Evolutionary conservation across 1,140 invertebrate species (phyloP).

Genomic region (Lasaia peninsularis): DNA sequence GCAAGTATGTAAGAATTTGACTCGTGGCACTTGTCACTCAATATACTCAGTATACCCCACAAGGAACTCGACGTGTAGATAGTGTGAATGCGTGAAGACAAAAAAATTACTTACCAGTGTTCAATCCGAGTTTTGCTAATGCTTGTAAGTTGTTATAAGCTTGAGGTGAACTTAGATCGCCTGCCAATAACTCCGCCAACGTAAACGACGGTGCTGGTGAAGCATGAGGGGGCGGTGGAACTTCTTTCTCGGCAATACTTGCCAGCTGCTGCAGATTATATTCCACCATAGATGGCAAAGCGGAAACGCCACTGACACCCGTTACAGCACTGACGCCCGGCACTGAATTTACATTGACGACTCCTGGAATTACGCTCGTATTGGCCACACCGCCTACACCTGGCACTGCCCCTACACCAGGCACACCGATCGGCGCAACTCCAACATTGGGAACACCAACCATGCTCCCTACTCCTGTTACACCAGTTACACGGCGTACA

Average conservation of each 20-base stretch:
- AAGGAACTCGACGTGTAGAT: too few relatives aligned
- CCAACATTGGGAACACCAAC: conserved; percentile 54
- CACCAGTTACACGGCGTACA: conserved; percentile 57
- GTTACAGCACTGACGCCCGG: conserved; percentile 50
- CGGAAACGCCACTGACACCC: conserved; percentile 56
- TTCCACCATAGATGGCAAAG: conserved; percentile 86
- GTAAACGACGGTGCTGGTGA: conserved; percentile 83
- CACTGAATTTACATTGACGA: conserved; percentile 54
- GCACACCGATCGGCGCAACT: conserved; percentile 49
- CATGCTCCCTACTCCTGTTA: conserved; percentile 40
- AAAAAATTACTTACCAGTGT: conserved; percentile 78
- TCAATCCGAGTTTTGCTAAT: conserved; percentile 89
- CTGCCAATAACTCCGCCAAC: conserved; percentile 85
- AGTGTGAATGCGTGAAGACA: too few relatives aligned
- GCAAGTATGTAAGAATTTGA: too few relatives aligned
- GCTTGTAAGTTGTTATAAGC: conserved; percentile 92
- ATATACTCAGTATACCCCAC: too few relatives aligned
- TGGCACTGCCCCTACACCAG: conserved; percentile 43
- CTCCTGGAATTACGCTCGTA: conserved; percentile 47
- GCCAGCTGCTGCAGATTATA: conserved; percentile 90
- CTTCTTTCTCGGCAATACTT: conserved; percentile 83
- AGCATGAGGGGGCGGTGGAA: conserved; percentile 78
- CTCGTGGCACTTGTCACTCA: too few relatives aligned
- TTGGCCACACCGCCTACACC: conserved; percentile 46
- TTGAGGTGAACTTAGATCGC: conserved; percentile 84